Conservation (phyloP, 2,797 vertebrate species). For the Jordanella pulchra region DNA sequence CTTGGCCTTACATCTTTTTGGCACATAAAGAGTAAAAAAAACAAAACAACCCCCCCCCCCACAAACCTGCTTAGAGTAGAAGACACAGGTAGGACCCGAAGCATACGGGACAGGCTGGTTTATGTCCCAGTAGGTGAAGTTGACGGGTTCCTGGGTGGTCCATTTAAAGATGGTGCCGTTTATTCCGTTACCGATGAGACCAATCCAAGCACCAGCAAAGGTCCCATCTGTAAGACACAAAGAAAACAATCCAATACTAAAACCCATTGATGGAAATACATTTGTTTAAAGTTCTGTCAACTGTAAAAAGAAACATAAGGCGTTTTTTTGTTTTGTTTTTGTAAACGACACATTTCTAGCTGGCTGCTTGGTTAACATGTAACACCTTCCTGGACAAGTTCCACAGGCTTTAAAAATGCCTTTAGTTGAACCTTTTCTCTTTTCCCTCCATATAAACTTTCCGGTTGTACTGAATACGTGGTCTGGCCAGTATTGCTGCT, state of each 20-base stretch:
- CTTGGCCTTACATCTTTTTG: background rate
- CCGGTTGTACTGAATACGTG: background rate
- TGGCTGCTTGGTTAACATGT: background rate
- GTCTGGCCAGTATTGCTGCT: background rate
- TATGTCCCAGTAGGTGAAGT: constrained; percentile 88
- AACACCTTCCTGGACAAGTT: background rate
- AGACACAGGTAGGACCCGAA: constrained; percentile 84
- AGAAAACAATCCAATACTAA: background rate
- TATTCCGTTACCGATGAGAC: constrained; percentile 75
- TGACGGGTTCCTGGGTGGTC: constrained; percentile 80
- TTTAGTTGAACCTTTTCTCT: background rate
- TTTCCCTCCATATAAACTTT: background rate
- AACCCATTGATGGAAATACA: background rate
- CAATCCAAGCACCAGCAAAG: constrained; percentile 84
- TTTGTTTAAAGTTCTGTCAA: no score
- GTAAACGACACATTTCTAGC: background rate
- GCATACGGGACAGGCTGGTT: constrained; percentile 81
- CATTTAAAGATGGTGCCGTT: constrained; percentile 83
- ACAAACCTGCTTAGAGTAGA: constrained; percentile 74
- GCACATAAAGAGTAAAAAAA: background rate
- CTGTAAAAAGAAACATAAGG: background rate
- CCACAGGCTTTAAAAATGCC: background rate
- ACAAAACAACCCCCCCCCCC: background rate
- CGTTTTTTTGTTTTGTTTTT: no score
- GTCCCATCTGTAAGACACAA: constrained; percentile 61